Percentiles rank a stretch among this genome's conserved stretches.
Conservation (phyloP, 2,113 vertebrate species). For the Solenodon paradoxus region DNA sequence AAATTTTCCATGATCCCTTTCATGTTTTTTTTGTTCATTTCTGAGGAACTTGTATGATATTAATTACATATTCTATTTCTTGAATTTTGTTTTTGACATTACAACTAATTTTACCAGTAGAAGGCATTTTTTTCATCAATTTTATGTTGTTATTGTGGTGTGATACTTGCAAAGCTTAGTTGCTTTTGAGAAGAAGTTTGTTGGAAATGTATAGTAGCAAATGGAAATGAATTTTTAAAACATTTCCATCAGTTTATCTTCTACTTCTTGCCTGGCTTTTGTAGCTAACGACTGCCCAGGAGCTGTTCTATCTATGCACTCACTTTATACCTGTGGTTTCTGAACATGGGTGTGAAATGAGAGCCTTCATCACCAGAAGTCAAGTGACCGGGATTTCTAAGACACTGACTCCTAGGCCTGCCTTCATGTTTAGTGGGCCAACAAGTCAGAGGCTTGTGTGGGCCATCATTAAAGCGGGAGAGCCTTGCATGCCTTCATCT, state of each 20-base stretch:
- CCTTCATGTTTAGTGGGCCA: neutral
- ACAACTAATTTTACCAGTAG: neutral
- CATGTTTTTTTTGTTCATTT: conserved; percentile 5
- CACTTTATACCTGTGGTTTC: neutral
- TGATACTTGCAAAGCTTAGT: neutral
- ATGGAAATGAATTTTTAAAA: neutral
- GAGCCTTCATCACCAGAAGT: neutral
- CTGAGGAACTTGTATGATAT: neutral
- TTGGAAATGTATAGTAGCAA: neutral
- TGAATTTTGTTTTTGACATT: neutral
- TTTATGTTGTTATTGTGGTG: neutral
- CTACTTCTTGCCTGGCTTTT: neutral
- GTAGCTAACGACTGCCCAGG: neutral
- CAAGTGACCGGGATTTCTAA: neutral
- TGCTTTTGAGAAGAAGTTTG: neutral
- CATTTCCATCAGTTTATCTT: neutral
- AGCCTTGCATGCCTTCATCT: neutral
- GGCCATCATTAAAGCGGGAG: neutral
- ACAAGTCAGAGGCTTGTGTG: neutral
- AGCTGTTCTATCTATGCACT: neutral
- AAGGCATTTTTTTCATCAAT: neutral
- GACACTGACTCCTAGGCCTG: neutral
- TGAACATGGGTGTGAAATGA: neutral
- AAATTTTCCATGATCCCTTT: neutral
- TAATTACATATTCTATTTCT: neutral